Evolutionary conservation across 2,113 vertebrate species (phyloP).

Genomic region (Micronycteris hirsuta): DNA sequence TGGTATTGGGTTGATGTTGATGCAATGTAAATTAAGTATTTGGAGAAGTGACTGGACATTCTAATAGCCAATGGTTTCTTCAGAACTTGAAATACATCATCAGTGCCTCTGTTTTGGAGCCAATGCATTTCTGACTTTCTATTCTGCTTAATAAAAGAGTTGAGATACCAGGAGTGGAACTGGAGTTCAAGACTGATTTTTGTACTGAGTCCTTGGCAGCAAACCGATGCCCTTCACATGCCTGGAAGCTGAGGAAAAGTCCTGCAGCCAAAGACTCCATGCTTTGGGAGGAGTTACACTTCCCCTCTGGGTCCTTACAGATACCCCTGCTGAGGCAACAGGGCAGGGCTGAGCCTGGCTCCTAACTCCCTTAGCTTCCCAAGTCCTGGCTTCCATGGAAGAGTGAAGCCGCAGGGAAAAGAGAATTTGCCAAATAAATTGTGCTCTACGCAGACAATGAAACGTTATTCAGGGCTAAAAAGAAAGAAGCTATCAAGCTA

Average conservation of each 20-base stretch:
- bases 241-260: background rate
- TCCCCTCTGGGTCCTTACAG: background rate
- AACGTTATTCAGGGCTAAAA: background rate
- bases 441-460: background rate
- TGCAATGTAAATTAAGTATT: background rate
- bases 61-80: background rate
- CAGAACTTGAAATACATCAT: background rate
- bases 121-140: constrained; percentile 19
- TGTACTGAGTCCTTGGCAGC: background rate
- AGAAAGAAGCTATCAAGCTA: background rate
- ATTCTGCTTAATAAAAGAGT: background rate
- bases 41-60: background rate
- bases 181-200: background rate
- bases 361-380: too few species aligned
- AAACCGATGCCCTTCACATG: background rate
- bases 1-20: background rate
- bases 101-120: background rate
- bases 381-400: background rate
- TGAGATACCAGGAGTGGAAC: background rate
- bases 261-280: background rate
- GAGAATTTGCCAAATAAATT: background rate
- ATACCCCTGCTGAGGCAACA: background rate
- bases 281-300: background rate
- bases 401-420: background rate
- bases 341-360: background rate